phyloP scores from a whole-genome alignment of 2,888 invertebrate species.

The Bombylius discolor region DNA sequence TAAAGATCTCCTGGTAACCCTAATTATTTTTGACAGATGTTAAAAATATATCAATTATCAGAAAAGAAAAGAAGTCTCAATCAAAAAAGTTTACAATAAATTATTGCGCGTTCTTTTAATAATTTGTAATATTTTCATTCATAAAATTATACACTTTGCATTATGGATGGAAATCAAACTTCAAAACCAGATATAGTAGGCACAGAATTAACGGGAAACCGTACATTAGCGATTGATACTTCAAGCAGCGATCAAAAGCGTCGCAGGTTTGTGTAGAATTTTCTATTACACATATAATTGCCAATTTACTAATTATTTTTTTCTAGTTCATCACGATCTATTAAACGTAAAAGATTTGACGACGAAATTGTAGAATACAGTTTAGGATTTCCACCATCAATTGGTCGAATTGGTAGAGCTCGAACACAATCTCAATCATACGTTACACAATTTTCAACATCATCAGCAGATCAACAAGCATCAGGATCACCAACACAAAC shows the following conservation, averaged over 20 bases:
- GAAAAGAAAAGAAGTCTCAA: too few relatives aligned
- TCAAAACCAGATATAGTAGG: too few relatives aligned
- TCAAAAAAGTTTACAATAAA: too few relatives aligned
- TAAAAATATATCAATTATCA: too few relatives aligned
- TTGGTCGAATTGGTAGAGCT: constrained; percentile 29
- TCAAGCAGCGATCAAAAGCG: constrained; percentile 29
- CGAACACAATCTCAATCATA: constrained; percentile 42
- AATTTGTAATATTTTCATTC: too few relatives aligned
- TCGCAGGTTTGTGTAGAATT: constrained; percentile 23
- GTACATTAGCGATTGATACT: too few relatives aligned
- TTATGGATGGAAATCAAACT: too few relatives aligned
- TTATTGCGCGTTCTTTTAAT: too few relatives aligned
- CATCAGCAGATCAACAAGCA: constrained; percentile 10
- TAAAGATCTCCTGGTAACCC: too few relatives aligned
- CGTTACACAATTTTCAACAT: constrained; percentile 15
- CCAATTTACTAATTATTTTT: background rate
- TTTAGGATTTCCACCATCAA: constrained; percentile 48
- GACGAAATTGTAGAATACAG: constrained; percentile 94
- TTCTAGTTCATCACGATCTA: constrained; percentile 76
- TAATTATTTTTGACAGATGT: too few relatives aligned
- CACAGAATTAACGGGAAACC: too few relatives aligned
- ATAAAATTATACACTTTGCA: too few relatives aligned
- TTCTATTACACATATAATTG: background rate
- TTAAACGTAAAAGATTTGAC: constrained; percentile 90
- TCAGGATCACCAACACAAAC: background rate